These are phyloP conservation scores for Ridgeia piscesae DNA, from an alignment of 1,140 invertebrate species.

Conservation along the genomic window DNA sequence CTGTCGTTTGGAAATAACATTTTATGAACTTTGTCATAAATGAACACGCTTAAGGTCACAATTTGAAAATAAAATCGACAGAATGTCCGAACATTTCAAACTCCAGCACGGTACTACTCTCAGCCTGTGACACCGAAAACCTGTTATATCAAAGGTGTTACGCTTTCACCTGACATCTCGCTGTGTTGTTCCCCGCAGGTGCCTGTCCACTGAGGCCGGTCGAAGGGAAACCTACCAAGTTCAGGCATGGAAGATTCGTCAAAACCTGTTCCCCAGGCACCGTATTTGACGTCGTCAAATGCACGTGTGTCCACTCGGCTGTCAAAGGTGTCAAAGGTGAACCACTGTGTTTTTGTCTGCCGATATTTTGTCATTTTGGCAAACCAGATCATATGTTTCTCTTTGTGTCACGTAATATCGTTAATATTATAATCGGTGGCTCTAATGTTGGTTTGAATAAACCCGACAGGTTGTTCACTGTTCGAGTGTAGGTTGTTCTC, in stretches of 20 bases:
- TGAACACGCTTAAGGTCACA: too few relatives aligned
- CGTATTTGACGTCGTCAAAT: background rate
- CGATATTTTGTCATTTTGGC: background rate
- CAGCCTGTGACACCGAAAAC: background rate
- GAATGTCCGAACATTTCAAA: too few relatives aligned
- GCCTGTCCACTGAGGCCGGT: background rate
- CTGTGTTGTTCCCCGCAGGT: background rate
- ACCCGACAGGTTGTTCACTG: too few relatives aligned
- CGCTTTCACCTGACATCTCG: background rate
- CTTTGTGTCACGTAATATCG: too few relatives aligned
- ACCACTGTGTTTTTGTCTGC: background rate
- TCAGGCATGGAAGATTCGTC: background rate
- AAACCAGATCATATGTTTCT: too few relatives aligned
- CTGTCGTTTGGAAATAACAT: too few relatives aligned
- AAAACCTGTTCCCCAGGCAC: background rate
- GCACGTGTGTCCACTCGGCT: background rate
- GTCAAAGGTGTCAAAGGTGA: background rate
- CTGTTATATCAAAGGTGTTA: background rate
- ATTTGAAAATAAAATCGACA: too few relatives aligned
- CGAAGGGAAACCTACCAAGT: background rate
- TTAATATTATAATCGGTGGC: too few relatives aligned
- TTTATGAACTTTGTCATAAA: too few relatives aligned
- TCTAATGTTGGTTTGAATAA: too few relatives aligned
- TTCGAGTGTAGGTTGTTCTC: too few relatives aligned
- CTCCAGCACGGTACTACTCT: background rate